Percentiles rank a stretch among this genome's conserved stretches.
Conservation (phyloP, 2,113 vertebrate genomes). For the Epinephelus fuscoguttatus region DNA sequence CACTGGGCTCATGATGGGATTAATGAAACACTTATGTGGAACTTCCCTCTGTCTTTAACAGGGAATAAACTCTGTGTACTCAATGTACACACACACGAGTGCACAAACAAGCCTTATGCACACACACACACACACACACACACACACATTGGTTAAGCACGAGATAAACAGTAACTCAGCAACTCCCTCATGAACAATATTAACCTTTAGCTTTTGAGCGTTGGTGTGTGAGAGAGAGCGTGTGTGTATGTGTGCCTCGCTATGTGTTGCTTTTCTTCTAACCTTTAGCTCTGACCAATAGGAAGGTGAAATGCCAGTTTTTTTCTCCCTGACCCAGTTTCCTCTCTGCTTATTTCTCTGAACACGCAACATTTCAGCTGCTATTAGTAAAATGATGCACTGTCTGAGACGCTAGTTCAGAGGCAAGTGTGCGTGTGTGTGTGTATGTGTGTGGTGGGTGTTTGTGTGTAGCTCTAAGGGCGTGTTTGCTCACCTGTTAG, state of each 20-base stretch:
- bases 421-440: constrained; percentile 6
- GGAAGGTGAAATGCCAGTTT: constrained; percentile 69
- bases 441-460: not conserved
- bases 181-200: constrained; percentile 71
- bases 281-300: constrained; percentile 74
- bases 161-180: constrained; percentile 64
- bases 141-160: constrained; percentile 35
- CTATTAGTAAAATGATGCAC: constrained; percentile 79
- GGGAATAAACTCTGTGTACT: constrained; percentile 45
- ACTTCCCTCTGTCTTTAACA: constrained; percentile 54
- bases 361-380: constrained; percentile 81
- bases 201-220: constrained; percentile 73
- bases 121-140: constrained; percentile 20
- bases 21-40: constrained; percentile 63
- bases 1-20: constrained; percentile 45
- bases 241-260: constrained; percentile 33
- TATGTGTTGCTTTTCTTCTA: constrained; percentile 64
- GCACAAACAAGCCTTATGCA: constrained; percentile 40
- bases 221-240: constrained; percentile 10
- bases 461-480: constrained; percentile 21
- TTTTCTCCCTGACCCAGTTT: constrained; percentile 77
- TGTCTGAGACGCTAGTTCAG: constrained; percentile 46
- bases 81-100: constrained; percentile 37
- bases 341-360: constrained; percentile 73
- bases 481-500: constrained; percentile 70